phyloP scores from a whole-genome alignment of 2,888 invertebrate genomes.

The Barypeithes pellucidus region DNA sequence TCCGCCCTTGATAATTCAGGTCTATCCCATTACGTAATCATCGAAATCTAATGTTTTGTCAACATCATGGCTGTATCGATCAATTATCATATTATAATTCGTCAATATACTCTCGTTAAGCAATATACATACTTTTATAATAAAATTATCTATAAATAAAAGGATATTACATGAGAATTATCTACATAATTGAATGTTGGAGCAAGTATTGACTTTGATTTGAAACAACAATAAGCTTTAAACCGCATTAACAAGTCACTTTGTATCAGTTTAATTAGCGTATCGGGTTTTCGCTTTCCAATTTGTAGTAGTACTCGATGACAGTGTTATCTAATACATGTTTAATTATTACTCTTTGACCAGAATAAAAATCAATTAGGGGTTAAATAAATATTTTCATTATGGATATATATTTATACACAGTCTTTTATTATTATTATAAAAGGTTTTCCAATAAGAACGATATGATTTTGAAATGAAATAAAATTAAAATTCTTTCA shows the following conservation, averaged over 20 bases:
- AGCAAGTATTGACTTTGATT: neutral
- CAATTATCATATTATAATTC: too few relatives aligned
- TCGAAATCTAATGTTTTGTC: too few relatives aligned
- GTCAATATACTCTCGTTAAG: too few relatives aligned
- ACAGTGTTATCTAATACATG: constrained; percentile 13
- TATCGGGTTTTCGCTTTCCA: constrained; percentile 9
- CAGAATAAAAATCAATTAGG: neutral
- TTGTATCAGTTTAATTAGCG: constrained; percentile 14
- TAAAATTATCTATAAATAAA: neutral
- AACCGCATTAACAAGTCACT: constrained; percentile 18
- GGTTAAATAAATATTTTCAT: neutral
- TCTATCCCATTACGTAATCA: too few relatives aligned
- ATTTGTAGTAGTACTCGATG: constrained; percentile 14
- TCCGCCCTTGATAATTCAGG: too few relatives aligned
- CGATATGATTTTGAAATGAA: too few relatives aligned
- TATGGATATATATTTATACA: too few relatives aligned
- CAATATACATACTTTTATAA: too few relatives aligned
- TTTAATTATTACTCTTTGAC: constrained; percentile 2
- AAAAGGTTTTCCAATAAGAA: too few relatives aligned
- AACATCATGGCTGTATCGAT: too few relatives aligned
- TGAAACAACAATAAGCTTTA: constrained; percentile 4
- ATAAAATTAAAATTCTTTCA: too few relatives aligned
- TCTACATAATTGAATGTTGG: constrained; percentile 1
- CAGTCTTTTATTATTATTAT: too few relatives aligned
- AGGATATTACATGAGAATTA: neutral